A percentile compares a stretch with the other conserved stretches of the same genome.
Evolutionary conservation across 2,113 vertebrate species (phyloP).

Genomic region (Poecile atricapillus): DNA sequence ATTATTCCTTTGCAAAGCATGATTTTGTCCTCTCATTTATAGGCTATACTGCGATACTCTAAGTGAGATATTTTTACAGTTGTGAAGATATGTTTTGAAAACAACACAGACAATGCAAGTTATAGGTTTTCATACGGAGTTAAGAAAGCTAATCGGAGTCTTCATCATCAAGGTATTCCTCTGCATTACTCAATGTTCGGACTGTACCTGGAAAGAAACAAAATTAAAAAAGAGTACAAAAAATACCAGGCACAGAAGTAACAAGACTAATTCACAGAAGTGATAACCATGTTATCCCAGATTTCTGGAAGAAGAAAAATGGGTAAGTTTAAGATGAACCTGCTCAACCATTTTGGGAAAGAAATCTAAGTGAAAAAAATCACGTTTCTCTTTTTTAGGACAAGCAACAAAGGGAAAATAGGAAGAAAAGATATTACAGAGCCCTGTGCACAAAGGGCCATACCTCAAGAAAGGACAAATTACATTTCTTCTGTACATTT

Average conservation of each 20-base stretch:
- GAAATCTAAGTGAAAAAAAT: not conserved
- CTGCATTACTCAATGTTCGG: constrained; percentile 88
- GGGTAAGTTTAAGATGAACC: not conserved
- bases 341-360: not conserved
- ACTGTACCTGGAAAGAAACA: constrained; percentile 71
- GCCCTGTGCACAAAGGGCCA: not conserved
- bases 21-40: not conserved
- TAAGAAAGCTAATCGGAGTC: constrained; percentile 88
- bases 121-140: constrained; percentile 23
- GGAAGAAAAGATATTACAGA: not conserved
- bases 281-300: not conserved
- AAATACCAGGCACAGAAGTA: not conserved
- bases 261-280: not conserved
- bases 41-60: not conserved
- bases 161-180: constrained; percentile 96
- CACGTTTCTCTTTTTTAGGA: not conserved
- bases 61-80: constrained; percentile 21
- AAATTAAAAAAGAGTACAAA: not conserved
- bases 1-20: not conserved
- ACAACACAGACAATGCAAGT: constrained; percentile 50
- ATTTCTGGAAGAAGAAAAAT: not conserved
- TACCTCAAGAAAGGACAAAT: not conserved
- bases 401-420: not conserved
- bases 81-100: constrained; percentile 51
- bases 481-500: not conserved